Evolutionary conservation across 2,113 vertebrate genomes (phyloP).

Genomic region (Takifugu flavidus): DNA sequence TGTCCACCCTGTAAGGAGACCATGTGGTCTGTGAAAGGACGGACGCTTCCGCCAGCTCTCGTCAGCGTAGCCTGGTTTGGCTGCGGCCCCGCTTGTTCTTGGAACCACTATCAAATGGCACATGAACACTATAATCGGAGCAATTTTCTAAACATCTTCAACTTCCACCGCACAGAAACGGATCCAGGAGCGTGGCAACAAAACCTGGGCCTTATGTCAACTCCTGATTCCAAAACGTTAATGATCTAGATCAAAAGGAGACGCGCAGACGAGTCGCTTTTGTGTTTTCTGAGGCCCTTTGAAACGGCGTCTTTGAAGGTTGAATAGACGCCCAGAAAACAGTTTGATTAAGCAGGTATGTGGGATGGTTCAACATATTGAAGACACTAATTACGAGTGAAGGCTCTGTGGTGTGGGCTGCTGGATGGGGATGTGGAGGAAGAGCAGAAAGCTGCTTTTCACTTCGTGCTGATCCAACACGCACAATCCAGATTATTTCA

Average conservation of each 20-base stretch:
- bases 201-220: conserved; percentile 72
- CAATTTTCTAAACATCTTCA: conserved; percentile 80
- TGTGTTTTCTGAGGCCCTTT: conserved; percentile 54
- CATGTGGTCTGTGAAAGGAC: conserved; percentile 87
- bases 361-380: conserved; percentile 63
- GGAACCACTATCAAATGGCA: conserved; percentile 82
- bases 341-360: conserved; percentile 69
- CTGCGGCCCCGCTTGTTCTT: conserved; percentile 83
- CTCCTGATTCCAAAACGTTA: conserved; percentile 73
- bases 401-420: conserved; percentile 44
- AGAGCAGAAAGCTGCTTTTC: conserved; percentile 36
- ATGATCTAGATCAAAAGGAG: conserved; percentile 76
- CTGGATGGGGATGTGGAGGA: conserved; percentile 61
- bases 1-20: conserved; percentile 80
- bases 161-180: conserved; percentile 75
- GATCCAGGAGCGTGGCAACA: conserved; percentile 74
- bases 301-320: conserved; percentile 55
- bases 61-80: conserved; percentile 85
- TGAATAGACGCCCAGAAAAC: conserved; percentile 57
- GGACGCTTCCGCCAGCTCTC: conserved; percentile 85
- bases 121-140: conserved; percentile 81
- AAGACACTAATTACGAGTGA: conserved; percentile 67
- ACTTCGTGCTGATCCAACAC: conserved; percentile 38
- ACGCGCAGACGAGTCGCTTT: conserved; percentile 63
- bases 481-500: conserved; percentile 53